Base-by-base conservation (phyloP, 2,797 vertebrate genomes). In the Pangasius djambal region DNA sequence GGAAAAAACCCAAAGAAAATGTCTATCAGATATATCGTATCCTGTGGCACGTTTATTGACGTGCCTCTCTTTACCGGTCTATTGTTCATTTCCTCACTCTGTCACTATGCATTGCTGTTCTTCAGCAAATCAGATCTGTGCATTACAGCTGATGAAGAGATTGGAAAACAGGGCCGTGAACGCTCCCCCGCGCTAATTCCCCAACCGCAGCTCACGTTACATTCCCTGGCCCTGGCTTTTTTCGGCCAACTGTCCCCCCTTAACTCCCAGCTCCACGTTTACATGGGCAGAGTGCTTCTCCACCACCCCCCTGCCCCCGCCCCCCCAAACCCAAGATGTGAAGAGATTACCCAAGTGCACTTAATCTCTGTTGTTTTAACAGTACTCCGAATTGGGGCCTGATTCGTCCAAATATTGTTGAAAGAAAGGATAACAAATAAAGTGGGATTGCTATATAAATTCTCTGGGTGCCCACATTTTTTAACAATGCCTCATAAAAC, bases 341-440 rank as follows among this genome's bases (percentile, higher is more conserved):
- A 92, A 92, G 91, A 93, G 92, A 94, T 93, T 92, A 94, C 88
- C 84, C 94, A 91, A 89, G 93, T 93, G 93, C 92, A 94, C 92
- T 93, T 95, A 92, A 95, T 95, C 94, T 95, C 87, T 95, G 94
- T 96, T 96, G 95, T 95, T 96, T 93, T 94, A 95, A 94, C 94
- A 93, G 90, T 25, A 86, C 92, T 93, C 91, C 88, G 93, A 95
- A 90, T 95, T 89, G 94, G 92, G 92, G 91, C 92, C 86, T 75
- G 89, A 94, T 95, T 94, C 93, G 91, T 95, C 92, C 92, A 94
- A 95, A 96, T 95, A 95, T 95, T 96, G 94, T 94, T 93, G 88
- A 93, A 95, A 93, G 92, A 91, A 94, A 94, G 92, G 90, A 95
- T 93, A 94, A 95, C 92, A 95, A 95, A 95, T 95, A 93, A 95